Evolutionary conservation across 2,888 invertebrate genomes (phyloP).

Genomic region (Linnaemya tessellans): DNA sequence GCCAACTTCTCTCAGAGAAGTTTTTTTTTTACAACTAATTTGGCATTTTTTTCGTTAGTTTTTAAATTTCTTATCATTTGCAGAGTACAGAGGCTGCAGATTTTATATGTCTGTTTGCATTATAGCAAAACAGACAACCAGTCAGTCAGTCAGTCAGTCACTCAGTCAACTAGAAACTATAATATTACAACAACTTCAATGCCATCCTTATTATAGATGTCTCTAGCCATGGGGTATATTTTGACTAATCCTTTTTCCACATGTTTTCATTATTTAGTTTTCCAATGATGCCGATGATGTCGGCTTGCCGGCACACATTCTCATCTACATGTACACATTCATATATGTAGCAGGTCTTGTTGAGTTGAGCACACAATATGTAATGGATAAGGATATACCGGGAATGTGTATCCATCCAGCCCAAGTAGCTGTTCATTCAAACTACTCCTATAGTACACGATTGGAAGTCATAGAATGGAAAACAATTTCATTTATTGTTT

Average conservation of each 20-base stretch:
- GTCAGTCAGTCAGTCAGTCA: slow-evolving; percentile 21
- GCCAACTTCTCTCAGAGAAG: slow-evolving; percentile 46
- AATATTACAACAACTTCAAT: slow-evolving; percentile 26
- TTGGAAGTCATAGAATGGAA: neutral
- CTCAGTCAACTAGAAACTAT: slow-evolving; percentile 40
- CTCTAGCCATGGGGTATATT: slow-evolving; percentile 57
- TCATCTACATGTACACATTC: neutral
- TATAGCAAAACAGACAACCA: slow-evolving; percentile 10
- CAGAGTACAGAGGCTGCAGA: neutral
- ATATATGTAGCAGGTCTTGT: neutral
- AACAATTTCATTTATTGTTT: slow-evolving; percentile 48
- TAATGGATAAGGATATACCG: neutral
- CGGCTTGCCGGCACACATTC: slow-evolving; percentile 35
- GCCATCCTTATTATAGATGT: slow-evolving; percentile 43
- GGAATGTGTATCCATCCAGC: neutral
- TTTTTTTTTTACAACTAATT: slow-evolving; percentile 42
- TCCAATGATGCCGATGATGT: slow-evolving; percentile 32
- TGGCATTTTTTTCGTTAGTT: slow-evolving; percentile 8
- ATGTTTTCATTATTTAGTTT: slow-evolving; percentile 60
- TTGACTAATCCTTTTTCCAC: slow-evolving; percentile 66
- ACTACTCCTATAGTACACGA: neutral
- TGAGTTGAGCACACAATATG: slow-evolving; percentile 6
- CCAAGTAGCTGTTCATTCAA: neutral
- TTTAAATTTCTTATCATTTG: slow-evolving; percentile 54
- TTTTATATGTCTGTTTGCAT: neutral